Evolutionary conservation across 2,113 vertebrate genomes (phyloP).

Genomic region (Xenus cinereus): DNA sequence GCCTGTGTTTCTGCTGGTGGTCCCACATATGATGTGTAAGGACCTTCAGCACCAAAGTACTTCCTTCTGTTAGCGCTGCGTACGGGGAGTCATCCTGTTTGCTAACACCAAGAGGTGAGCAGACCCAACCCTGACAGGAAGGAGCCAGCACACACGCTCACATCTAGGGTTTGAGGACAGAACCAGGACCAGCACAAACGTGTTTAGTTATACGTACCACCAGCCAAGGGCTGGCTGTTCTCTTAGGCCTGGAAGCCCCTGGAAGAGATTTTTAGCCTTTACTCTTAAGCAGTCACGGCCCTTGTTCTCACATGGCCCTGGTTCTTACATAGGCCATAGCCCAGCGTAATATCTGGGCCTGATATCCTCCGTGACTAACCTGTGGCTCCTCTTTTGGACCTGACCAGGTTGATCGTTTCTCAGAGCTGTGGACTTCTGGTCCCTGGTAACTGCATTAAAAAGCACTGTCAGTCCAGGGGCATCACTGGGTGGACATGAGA

Average conservation of each 20-base stretch:
- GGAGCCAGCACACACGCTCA: accelerated
- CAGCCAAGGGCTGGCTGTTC: neutral
- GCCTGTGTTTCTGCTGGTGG: neutral
- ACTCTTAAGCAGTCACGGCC: neutral
- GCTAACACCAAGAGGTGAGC: neutral
- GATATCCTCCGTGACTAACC: neutral
- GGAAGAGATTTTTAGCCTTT: neutral
- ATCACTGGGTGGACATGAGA: neutral
- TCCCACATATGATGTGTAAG: neutral
- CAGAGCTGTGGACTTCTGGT: neutral
- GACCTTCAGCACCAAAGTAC: neutral
- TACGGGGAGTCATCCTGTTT: neutral
- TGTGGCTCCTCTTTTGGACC: neutral
- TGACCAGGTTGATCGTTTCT: neutral
- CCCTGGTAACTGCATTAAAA: neutral
- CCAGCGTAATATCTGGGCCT: neutral
- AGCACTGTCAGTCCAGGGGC: neutral
- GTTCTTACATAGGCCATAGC: neutral
- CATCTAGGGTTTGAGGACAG: neutral
- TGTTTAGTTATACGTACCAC: accelerated
- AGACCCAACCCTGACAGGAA: neutral
- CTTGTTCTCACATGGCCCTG: neutral
- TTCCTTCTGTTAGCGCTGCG: neutral
- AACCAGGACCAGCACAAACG: neutral
- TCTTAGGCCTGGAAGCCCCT: neutral